Conservation (phyloP, 2,113 vertebrate genomes). For the Epinephelus lanceolatus region DNA sequence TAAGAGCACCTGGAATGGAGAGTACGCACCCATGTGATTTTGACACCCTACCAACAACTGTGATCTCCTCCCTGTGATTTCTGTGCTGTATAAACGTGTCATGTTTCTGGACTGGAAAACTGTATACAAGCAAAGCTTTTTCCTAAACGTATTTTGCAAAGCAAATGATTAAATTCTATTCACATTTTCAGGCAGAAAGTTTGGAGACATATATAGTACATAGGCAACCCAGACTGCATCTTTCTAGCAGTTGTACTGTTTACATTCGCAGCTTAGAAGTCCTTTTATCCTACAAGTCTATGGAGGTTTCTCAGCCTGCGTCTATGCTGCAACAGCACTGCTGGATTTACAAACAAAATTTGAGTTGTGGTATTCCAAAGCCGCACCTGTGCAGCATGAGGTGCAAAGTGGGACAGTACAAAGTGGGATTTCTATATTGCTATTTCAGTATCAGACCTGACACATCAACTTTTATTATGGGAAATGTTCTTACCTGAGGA, state of each 20-base stretch:
- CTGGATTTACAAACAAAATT: constrained; percentile 23
- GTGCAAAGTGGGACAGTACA: constrained; percentile 23
- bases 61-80: neutral
- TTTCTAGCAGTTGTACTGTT: neutral
- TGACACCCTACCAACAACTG: neutral
- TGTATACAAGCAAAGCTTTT: no score
- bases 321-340: neutral
- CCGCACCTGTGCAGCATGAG: constrained; percentile 1
- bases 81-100: neutral
- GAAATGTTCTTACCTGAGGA: constrained; percentile 76
- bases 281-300: neutral
- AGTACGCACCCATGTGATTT: no score
- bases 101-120: neutral
- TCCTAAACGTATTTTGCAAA: neutral
- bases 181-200: neutral
- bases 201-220: neutral
- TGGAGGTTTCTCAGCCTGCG: neutral
- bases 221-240: neutral
- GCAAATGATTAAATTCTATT: neutral
- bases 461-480: constrained; percentile 16
- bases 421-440: constrained; percentile 23
- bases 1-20: no score
- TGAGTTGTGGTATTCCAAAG: constrained; percentile 20
- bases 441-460: constrained; percentile 40
- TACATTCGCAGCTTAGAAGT: neutral